phyloP scores from a whole-genome alignment of 92 coral and sea anemone genomes.

The Parazoanthus swiftii region DNA sequence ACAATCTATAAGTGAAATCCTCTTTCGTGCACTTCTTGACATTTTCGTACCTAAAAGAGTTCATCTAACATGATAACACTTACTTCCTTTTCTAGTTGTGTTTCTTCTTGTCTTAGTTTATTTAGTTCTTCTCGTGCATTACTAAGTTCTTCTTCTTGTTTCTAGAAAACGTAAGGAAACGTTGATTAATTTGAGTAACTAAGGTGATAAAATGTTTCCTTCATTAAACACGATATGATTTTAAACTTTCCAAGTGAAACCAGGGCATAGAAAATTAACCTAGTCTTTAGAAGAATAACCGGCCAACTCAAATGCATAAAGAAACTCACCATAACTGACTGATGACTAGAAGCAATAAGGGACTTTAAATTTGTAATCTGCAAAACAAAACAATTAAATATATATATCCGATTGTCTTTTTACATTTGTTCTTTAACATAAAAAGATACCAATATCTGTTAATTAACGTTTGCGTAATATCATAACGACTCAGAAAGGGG shows the following conservation, averaged over 20 bases:
- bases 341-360: conserved; percentile 61
- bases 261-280: neutral
- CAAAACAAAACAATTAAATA: neutral
- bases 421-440: too few relatives aligned
- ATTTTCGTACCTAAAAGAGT: neutral
- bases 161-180: conserved; percentile 38
- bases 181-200: neutral
- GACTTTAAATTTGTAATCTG: conserved; percentile 76
- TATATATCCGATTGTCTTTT: too few relatives aligned
- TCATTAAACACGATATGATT: neutral
- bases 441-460: neutral
- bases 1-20: too few relatives aligned
- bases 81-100: conserved; percentile 88
- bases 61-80: neutral
- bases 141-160: conserved; percentile 95
- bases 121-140: conserved; percentile 88
- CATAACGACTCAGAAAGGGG: neutral
- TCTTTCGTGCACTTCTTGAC: neutral
- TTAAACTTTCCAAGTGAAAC: neutral
- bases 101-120: conserved; percentile 86
- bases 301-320: neutral
- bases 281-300: neutral
- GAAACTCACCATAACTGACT: conserved; percentile 68
- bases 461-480: too few relatives aligned
- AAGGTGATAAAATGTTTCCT: neutral